Conservation (phyloP, 2,113 vertebrate genomes). For the Peucedramus taeniatus region DNA sequence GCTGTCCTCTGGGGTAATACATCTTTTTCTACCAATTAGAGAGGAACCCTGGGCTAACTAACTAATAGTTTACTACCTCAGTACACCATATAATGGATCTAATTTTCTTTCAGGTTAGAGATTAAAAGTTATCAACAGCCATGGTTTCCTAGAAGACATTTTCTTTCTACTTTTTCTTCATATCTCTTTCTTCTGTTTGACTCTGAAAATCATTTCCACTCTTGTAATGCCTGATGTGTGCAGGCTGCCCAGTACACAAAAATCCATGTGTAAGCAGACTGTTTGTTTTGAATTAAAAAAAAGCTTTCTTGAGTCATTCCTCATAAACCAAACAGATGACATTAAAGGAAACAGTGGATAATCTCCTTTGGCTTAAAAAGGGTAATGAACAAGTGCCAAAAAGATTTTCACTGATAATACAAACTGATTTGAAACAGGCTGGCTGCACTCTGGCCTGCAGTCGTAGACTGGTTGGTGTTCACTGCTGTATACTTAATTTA, state of each 20-base stretch:
- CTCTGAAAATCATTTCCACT: background rate
- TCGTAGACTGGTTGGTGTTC: background rate
- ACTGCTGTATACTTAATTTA: background rate
- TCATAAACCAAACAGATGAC: constrained; percentile 43
- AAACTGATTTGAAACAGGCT: constrained; percentile 61
- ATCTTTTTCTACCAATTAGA: background rate
- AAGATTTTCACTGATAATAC: constrained; percentile 34
- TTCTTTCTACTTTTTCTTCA: background rate
- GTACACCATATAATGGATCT: fast-evolving
- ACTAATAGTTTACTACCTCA: background rate
- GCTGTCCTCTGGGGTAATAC: background rate
- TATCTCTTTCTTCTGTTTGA: background rate
- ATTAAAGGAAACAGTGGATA: constrained; percentile 65
- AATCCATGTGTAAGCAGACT: background rate
- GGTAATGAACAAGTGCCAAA: constrained; percentile 38
- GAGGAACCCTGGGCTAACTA: background rate
- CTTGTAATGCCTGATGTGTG: background rate
- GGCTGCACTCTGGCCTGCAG: background rate
- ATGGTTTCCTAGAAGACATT: background rate
- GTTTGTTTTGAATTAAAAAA: constrained; percentile 57
- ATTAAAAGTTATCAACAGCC: background rate
- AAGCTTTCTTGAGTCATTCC: constrained; percentile 56
- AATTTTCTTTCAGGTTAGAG: background rate
- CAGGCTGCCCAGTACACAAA: background rate
- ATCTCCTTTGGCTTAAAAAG: constrained; percentile 51